Evolutionary conservation across 2,113 vertebrate species (phyloP), one percentile per base, ranked within the genome.

Genomic region (Vireo altiloquus): DNA sequence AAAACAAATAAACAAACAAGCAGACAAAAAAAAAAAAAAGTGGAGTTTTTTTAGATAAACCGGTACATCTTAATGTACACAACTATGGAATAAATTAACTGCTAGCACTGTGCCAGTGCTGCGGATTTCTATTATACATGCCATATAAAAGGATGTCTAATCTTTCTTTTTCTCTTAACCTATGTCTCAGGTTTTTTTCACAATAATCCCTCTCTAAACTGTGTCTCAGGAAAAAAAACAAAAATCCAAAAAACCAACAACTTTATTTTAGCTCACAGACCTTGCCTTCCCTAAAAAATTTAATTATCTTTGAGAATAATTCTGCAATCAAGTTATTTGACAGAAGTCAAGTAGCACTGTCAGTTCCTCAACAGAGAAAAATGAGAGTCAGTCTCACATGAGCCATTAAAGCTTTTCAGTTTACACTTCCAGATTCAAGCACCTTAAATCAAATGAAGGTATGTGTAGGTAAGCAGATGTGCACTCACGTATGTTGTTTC

Each of bases 401-500:
- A 90, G 15, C 21, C 52, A 44, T 13, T 60, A 23, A 66, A 52
- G 11, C 4, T 87, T 86, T 91, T 40, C 7, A 24, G 18, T 79
- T 85, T 75, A 44, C 0, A 0, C 6, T 47, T 30, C 30, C 3
- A 33, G 39, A 4, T 68, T 59, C 35, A 72, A 76, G 15, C 9
- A 15, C 10, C 6, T 2, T 1, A 54, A 63, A 72, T 68, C 9
- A 84, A 77, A 57, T 15, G 8, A 40, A 49, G 6, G 2, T 35
- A 8, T 15, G 9, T 37, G 7, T 19, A 47, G 4, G 12, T 42
- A 56, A 80, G 12, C 27, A 61, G 18, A 44, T 1, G 3, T 16
- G 4, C 7, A 37, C 20, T 75, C 15, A 14, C 0, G 0, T 10
- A 16, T 60, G 72, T 82, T 35, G 7, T 71, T 40, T 35, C 28